These are phyloP conservation scores for Vimba vimba DNA, from an alignment of 2,113 vertebrate genomes.

Conservation along the genomic window DNA sequence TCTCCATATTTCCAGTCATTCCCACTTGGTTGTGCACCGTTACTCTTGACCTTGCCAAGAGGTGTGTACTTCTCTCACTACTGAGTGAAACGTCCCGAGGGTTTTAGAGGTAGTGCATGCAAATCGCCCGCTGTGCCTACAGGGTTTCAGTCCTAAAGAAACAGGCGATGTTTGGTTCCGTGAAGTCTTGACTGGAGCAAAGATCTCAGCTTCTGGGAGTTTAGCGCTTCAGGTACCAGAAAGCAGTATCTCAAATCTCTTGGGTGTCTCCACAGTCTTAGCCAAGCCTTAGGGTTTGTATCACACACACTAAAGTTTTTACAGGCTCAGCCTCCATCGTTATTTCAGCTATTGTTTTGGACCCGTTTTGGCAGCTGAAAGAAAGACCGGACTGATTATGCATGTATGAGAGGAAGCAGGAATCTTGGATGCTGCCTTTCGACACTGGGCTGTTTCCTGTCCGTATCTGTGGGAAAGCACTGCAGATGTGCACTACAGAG, in stretches of 20 bases:
- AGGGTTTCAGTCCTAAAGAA: constrained; percentile 38
- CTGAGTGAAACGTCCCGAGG: constrained; percentile 11
- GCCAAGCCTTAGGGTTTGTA: background rate
- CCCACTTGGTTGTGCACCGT: constrained; percentile 18
- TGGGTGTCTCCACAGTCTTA: background rate
- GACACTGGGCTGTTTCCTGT: constrained; percentile 20
- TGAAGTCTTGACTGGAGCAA: constrained; percentile 7
- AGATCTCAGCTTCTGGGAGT: constrained; percentile 37
- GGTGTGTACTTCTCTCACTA: constrained; percentile 20
- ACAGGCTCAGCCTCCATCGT: background rate
- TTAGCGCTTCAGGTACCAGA: background rate
- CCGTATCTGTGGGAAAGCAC: background rate
- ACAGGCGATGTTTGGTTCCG: constrained; percentile 8
- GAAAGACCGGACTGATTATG: constrained; percentile 20
- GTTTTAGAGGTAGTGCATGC: constrained; percentile 11
- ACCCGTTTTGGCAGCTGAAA: background rate
- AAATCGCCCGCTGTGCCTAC: constrained; percentile 31
- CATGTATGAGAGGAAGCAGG: constrained; percentile 23
- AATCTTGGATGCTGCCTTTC: background rate
- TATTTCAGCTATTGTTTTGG: constrained; percentile 9
- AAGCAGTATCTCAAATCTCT: background rate
- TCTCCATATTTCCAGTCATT: constrained; percentile 40
- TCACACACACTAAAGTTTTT: background rate
- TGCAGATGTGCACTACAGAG: constrained; percentile 30
- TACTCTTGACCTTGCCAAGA: constrained; percentile 48